phyloP scores from a whole-genome alignment of 2,888 invertebrate genomes.

The Chloroclysta siterata region DNA sequence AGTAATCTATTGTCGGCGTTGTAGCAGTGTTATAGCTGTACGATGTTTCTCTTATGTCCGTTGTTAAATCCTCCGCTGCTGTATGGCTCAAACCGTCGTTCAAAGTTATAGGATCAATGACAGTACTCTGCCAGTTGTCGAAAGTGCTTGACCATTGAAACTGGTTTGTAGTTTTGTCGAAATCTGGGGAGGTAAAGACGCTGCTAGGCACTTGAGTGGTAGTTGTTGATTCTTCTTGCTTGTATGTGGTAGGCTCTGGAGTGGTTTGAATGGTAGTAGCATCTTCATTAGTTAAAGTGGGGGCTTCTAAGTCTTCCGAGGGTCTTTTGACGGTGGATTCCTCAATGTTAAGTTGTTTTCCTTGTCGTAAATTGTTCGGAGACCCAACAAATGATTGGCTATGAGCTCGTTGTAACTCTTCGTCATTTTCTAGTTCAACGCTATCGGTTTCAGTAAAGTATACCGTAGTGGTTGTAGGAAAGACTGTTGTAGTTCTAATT shows the following conservation, averaged over 20 bases:
- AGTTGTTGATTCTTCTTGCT: conserved; percentile 63
- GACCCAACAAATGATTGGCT: conserved; percentile 88
- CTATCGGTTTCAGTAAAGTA: conserved; percentile 75
- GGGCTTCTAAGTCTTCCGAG: conserved; percentile 75
- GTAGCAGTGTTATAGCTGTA: conserved; percentile 53
- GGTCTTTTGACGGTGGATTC: conserved; percentile 62
- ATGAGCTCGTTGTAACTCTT: conserved; percentile 88
- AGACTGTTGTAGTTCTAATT: conserved; percentile 59
- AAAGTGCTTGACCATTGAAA: conserved; percentile 73
- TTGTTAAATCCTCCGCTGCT: conserved; percentile 55
- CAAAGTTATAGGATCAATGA: conserved; percentile 89
- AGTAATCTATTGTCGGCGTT: conserved; percentile 59
- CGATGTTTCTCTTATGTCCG: conserved; percentile 36
- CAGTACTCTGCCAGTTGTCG: conserved; percentile 87
- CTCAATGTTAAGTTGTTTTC: conserved; percentile 69
- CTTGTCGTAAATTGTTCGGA: conserved; percentile 76
- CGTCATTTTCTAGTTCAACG: conserved; percentile 83
- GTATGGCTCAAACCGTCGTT: conserved; percentile 87
- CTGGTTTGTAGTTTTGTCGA: conserved; percentile 75
- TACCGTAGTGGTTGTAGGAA: conserved; percentile 65
- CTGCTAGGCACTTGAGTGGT: conserved; percentile 58
- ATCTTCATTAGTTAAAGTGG: conserved; percentile 61
- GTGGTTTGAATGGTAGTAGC: conserved; percentile 64
- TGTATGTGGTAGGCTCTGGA: conserved; percentile 57
- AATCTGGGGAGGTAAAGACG: conserved; percentile 72